These are phyloP conservation scores for Nephila pilipes DNA, from an alignment of 1,140 invertebrate species.

Conservation along the genomic window DNA sequence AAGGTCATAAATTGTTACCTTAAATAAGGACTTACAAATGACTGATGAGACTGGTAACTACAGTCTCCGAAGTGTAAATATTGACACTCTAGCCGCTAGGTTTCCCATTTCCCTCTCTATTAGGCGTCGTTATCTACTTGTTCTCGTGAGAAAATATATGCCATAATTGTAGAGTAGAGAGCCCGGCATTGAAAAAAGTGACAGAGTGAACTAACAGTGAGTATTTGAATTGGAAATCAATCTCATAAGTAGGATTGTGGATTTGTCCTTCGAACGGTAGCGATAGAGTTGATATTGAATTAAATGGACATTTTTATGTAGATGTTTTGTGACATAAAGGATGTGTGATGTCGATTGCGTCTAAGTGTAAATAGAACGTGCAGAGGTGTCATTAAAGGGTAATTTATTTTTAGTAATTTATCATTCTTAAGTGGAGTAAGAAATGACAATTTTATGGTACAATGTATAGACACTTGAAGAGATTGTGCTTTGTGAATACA, in stretches of 20 bases:
- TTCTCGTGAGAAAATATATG: background rate
- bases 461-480: background rate
- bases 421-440: background rate
- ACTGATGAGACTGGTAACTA: conserved; percentile 43
- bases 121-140: conserved; percentile 46
- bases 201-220: background rate
- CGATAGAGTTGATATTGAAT: conserved; percentile 59
- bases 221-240: conserved; percentile 62
- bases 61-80: conserved; percentile 65
- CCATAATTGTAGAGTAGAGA: conserved; percentile 56
- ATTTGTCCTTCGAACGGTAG: conserved; percentile 41
- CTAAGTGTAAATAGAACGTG: background rate
- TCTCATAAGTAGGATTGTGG: background rate
- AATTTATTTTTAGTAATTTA: background rate
- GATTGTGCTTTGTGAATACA: background rate
- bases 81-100: conserved; percentile 56
- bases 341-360: background rate
- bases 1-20: conserved; percentile 40
- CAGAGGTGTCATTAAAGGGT: background rate
- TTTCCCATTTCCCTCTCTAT: conserved; percentile 32
- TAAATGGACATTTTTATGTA: conserved; percentile 2
- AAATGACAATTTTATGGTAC: background rate
- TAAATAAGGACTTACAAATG: conserved; percentile 1
- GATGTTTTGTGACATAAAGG: background rate
- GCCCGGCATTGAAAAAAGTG: background rate